Evolutionary conservation across 2,113 vertebrate species (phyloP), one percentile per base, ranked within the genome.

Genomic region (Campylorhamphus procurvoides): DNA sequence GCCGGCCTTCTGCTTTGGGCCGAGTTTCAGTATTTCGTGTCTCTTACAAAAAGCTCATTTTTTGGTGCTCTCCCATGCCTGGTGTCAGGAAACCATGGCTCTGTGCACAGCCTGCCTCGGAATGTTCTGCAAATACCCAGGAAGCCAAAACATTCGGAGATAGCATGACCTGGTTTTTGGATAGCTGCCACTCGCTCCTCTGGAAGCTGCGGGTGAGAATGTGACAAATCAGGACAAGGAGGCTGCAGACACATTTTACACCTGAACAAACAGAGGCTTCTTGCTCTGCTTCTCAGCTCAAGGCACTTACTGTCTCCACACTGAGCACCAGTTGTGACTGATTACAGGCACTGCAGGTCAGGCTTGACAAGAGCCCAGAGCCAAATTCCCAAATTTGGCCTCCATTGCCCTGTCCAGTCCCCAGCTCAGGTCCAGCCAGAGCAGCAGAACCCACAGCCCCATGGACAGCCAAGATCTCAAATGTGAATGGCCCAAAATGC

Each of bases 121-220:
- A 85, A 90, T 73, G 94, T 42, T n/a, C 87, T 78, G 31, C n/a
- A 94, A 74, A 74, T 63, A 73, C 80, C 27, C 9, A 25, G 76
- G 72, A 90, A 85, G 77, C 72, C 75, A 88, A 88, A 77, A 44
- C 80, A 76, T 56, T 78, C 18, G 9, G 68, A 74, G 72, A 37
- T 39, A 82, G 74, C 62, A 42, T 55, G 90, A 85, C 90, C 87
- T 84, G 92, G 60, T 86, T 94, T 91, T 60, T 88, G 76, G 92
- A n/a, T 63, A 88, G 59, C 42, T 88, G 56, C 89, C 75, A 90
- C 52, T 23, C 69, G 47, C 78, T 69, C 39, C 87, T 56, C 66
- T 64, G 68, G 86, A 74, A 89, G 64, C 84, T 81, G 68, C 0
- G 42, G 77, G 87, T 79, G 87, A 52, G 72, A 88, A 93, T 18